Percentiles rank a stretch among this genome's conserved stretches.
phyloP scores from a whole-genome alignment of 2,113 vertebrate genomes.

The Sinocyclocheilus maitianheensis region DNA sequence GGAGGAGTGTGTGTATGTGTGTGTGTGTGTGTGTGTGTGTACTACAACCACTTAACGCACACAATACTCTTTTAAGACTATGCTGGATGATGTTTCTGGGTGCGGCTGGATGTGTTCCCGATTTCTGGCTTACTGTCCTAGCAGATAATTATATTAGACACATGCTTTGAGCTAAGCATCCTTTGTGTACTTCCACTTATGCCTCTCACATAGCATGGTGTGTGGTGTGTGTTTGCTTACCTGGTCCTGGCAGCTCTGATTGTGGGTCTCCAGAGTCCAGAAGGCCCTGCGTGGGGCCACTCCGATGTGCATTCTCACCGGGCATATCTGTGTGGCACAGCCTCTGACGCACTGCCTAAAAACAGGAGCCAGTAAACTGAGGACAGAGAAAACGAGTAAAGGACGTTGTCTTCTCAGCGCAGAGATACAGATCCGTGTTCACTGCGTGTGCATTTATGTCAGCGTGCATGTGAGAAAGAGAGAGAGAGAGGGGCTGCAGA shows the following conservation, averaged over 20 bases:
- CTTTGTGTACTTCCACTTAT: background rate
- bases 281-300: constrained; percentile 68
- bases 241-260: constrained; percentile 75
- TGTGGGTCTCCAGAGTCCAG: constrained; percentile 67
- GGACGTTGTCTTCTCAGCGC: constrained; percentile 23
- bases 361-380: constrained; percentile 19
- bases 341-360: constrained; percentile 69
- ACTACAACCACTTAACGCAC: constrained; percentile 16
- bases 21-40: constrained; percentile 24
- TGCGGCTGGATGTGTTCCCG: constrained; percentile 39
- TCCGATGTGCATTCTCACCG: constrained; percentile 74
- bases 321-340: constrained; percentile 70
- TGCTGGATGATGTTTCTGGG: constrained; percentile 50
- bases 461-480: constrained; percentile 34
- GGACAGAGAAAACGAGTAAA: constrained; percentile 35
- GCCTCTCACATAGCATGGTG: constrained; percentile 15
- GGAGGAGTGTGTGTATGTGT: constrained; percentile 1
- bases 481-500: constrained; percentile 35
- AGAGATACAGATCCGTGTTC: constrained; percentile 37
- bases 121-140: constrained; percentile 16
- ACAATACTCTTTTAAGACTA: constrained; percentile 38
- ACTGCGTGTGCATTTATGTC: constrained; percentile 48
- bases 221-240: constrained; percentile 66
- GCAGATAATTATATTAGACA: background rate
- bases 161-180: constrained; percentile 15